Base-by-base conservation (phyloP, 2,797 vertebrate species). In the Echeneis naucrates region DNA sequence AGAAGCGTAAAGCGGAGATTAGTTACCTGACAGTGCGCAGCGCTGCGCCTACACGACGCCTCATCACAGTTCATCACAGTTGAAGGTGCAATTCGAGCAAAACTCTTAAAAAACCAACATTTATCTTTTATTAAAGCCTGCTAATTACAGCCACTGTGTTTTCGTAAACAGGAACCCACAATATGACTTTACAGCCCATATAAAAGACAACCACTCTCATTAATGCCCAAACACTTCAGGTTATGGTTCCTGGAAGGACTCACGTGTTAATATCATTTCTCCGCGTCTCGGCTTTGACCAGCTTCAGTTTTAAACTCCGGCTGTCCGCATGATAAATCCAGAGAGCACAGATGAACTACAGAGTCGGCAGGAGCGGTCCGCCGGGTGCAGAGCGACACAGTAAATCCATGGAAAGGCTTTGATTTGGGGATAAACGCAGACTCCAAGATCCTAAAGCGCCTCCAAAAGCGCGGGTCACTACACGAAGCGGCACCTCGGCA, bases 241-340 rank as follows among this genome's bases (percentile, higher is more conserved):
- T 54, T 24, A 44, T 6, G 24, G 17, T 11, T 17, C 2, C 16
- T 8, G 33, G 37, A 51, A 4, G 0, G 13, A 93, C 93, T 94
- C 89, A 94, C 93, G 92, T 54, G 91, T 94, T 78, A 94, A 78
- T 65, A 94, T 94, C 93, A 94, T 94, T 26, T 65, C 65, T 68
- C 8, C 76, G 40, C n/a, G 80, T 67, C 26, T 67, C 55, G 27
- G 57, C 59, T 33, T 40, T 40, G 68, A 63, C 52, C 77, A 72
- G 69, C 71, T 68, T 83, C 68, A 71, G 71, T 69, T 72, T 77
- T 72, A 68, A 86, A 63, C 47, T 53, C 19, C 33, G 27, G 45
- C 80, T 52, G 68, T 84, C 77, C 70, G 84, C 92, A 93, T 92
- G 76, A 90, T 92, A 88, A 72, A 90, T 93, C 91, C 92, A 91